Conservation (phyloP, 2,888 invertebrate genomes). For the Lithophane ornitopus region DNA sequence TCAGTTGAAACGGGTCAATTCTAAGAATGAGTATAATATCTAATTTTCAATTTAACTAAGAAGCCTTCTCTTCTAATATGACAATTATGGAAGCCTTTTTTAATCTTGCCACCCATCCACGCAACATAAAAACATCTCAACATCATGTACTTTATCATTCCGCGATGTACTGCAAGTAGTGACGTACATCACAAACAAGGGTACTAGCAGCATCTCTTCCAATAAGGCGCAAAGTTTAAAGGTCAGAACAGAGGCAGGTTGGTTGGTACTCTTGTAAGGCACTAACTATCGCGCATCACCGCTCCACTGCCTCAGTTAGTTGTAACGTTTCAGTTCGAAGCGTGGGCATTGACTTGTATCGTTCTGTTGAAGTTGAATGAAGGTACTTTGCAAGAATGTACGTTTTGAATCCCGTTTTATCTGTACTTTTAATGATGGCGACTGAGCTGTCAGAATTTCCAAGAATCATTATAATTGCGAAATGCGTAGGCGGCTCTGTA, state of each 20-base stretch:
- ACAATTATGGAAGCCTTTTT: neutral
- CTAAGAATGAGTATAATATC: too few relatives aligned
- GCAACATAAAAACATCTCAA: neutral
- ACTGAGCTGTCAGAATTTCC: neutral
- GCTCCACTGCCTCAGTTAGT: constrained; percentile 35
- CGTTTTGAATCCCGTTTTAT: constrained; percentile 1
- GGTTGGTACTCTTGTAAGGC: neutral
- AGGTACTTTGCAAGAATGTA: neutral
- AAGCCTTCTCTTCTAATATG: neutral
- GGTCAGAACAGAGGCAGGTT: neutral
- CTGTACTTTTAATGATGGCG: neutral
- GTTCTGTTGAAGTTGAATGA: constrained; percentile 14
- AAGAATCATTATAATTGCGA: neutral
- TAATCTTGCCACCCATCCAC: neutral
- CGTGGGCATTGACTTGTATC: constrained; percentile 23
- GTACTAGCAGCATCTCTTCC: neutral
- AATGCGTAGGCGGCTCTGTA: too few relatives aligned
- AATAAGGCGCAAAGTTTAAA: neutral
- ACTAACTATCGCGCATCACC: constrained; percentile 13
- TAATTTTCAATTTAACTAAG: too few relatives aligned
- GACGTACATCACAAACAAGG: neutral
- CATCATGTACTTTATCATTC: neutral
- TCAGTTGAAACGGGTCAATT: too few relatives aligned
- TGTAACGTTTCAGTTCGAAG: constrained; percentile 43
- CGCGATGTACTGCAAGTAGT: constrained; percentile 5